Evolutionary conservation across 2,113 vertebrate genomes (phyloP).

Genomic region (Mungos mungo): DNA sequence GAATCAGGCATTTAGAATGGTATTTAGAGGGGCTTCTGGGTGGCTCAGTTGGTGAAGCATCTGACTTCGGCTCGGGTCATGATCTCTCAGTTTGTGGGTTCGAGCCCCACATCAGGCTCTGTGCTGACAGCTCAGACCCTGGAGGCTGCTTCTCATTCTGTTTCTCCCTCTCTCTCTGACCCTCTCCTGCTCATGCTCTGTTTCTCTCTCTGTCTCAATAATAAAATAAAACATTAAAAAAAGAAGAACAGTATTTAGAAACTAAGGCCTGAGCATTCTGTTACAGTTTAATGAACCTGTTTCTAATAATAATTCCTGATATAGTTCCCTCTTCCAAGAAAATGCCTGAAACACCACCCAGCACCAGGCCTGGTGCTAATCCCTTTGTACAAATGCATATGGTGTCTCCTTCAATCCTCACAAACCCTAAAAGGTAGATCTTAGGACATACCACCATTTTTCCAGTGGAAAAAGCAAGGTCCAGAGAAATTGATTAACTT

Average conservation of each 20-base stretch:
- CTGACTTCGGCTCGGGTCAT: too few species aligned
- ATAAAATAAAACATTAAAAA: too few species aligned
- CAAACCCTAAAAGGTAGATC: not conserved
- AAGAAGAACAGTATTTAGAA: not conserved
- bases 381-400: not conserved
- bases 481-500: not conserved
- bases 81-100: too few species aligned
- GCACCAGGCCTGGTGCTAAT: not conserved
- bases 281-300: not conserved
- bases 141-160: too few species aligned
- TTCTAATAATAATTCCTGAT: not conserved
- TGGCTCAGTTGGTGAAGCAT: too few species aligned
- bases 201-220: too few species aligned
- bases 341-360: not conserved
- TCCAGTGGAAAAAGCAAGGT: not conserved
- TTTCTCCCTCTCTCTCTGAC: too few species aligned
- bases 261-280: not conserved
- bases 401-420: not conserved
- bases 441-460: not conserved
- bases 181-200: too few species aligned
- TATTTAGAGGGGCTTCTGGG: not conserved
- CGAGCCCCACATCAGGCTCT: too few species aligned
- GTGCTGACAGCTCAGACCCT: too few species aligned
- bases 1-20: not conserved
- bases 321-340: not conserved